Base-by-base conservation (phyloP, 2,888 invertebrate species). In the Pristionchus fissidentatus region DNA sequence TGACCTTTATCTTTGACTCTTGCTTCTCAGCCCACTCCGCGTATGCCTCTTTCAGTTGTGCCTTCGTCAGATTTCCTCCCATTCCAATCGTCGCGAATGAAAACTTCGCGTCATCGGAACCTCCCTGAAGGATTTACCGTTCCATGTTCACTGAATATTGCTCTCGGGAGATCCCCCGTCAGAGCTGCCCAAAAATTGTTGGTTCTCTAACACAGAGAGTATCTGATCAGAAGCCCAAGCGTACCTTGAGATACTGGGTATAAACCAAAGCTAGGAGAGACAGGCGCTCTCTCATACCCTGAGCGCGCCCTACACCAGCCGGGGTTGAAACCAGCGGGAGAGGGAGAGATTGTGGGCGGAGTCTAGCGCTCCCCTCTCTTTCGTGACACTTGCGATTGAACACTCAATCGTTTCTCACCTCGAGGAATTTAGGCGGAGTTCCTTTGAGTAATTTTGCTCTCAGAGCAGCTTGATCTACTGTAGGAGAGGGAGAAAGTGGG, bases 241-340 rank as follows among this genome's bases (percentile, higher is more conserved):
- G 79, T 79, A 79, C 79, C 79, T 79, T 79, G 79, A 79, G 79
- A 79, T 79, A 79, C 57, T 55, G 79, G 79, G 62, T 60, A n/a
- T 15, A 60, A 57, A 79, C 79, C 79, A 29, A 79, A 13, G 38
- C 15, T 13, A 29, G 10, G 26, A n/a, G 70, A 8, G 41, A 43
- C 3, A 70, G 26, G 70, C 8, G 70, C 0, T 35, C 15, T 41
- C 41, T 70, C 70, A 26, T 70, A 70, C 41, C 41, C 41, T 10
- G n/a, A n/a, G 41, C 41, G 70, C 41, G n/a, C 26, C 22, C 70
- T 70, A 70, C n/a, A 10, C 70, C 15, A 38, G 70, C 5, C 70
- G 70, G 70, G 70, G 0, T n/a, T 26, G 43, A 70, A 10, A 70
- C n/a, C 1, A 15, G 5, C 38, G 70, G 32, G 41, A 32, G 35